phyloP scores from a whole-genome alignment of 2,113 vertebrate species.

The Psilopogon haemacephalus region DNA sequence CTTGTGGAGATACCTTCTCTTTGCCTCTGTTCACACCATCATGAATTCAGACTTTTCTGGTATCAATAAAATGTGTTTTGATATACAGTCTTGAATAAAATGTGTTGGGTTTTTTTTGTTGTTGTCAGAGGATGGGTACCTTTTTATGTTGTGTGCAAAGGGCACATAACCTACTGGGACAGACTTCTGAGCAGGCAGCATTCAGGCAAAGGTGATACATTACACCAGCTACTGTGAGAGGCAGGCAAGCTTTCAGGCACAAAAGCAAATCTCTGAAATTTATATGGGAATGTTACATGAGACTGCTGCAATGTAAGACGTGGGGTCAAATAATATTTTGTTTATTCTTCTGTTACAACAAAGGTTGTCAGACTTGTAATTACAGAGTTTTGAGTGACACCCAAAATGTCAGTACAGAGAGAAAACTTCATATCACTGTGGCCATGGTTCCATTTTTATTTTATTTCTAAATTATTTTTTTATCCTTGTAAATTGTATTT shows the following conservation, averaged over 20 bases:
- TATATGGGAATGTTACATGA: background rate
- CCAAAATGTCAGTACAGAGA: background rate
- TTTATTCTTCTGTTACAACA: background rate
- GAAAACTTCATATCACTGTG: background rate
- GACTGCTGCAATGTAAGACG: background rate
- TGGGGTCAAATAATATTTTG: background rate
- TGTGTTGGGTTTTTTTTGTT: background rate
- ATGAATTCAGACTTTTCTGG: background rate
- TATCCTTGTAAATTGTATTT: background rate
- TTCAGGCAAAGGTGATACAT: background rate
- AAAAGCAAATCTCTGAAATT: background rate
- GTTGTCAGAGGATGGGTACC: background rate
- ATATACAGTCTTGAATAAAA: background rate
- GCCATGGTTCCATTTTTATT: background rate
- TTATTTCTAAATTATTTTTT: conserved; percentile 12
- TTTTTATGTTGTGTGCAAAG: background rate
- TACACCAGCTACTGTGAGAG: fast-evolving
- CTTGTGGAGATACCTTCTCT: background rate
- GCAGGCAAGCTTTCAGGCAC: background rate
- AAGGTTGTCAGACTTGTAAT: background rate
- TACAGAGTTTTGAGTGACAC: background rate
- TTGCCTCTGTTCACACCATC: background rate
- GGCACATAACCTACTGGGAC: fast-evolving
- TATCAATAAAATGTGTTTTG: background rate
- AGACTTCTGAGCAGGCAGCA: background rate